Percentiles rank a stretch among this genome's conserved stretches.
phyloP scores from a whole-genome alignment of 2,797 vertebrate genomes.

The Linurgus olivaceus region DNA sequence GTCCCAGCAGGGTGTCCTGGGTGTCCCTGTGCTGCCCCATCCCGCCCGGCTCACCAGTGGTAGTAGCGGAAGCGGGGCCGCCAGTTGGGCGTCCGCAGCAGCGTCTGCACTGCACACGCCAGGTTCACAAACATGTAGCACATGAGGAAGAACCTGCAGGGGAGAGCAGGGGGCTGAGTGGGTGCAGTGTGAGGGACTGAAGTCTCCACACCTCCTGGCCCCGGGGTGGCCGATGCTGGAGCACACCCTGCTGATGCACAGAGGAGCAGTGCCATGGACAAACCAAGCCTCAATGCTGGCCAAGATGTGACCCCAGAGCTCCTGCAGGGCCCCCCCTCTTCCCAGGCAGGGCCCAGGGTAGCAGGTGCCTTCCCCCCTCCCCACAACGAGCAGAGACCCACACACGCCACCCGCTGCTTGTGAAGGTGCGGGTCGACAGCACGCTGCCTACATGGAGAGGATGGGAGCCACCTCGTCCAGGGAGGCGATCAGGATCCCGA shows the following conservation, averaged over 20 bases:
- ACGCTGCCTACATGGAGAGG: conserved; percentile 90
- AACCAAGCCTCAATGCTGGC: fast-evolving
- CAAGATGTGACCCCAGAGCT: background rate
- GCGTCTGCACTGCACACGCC: conserved; percentile 93
- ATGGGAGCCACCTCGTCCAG: conserved; percentile 95
- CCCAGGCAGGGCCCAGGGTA: background rate
- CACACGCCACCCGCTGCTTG: background rate
- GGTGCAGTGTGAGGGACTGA: background rate
- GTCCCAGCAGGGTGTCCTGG: fast-evolving
- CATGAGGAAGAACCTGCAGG: conserved; percentile 95
- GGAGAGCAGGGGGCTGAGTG: background rate
- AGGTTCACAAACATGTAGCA: conserved; percentile 99
- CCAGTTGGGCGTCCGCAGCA: conserved; percentile 96
- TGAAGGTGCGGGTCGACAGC: background rate
- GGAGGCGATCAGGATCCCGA: conserved; percentile 95
- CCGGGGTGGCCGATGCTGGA: fast-evolving
- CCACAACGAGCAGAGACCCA: background rate
- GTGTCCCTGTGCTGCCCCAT: background rate
- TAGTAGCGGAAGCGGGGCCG: conserved; percentile 97
- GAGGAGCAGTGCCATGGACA: fast-evolving
- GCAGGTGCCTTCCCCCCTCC: fast-evolving
- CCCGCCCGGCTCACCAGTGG: conserved; percentile 85
- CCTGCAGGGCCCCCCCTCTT: background rate
- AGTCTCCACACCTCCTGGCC: background rate
- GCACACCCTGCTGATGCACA: fast-evolving